Evolutionary conservation across 2,797 vertebrate genomes (phyloP), one percentile per base, ranked within the genome.

Genomic region (Sphenopsis melanotis): DNA sequence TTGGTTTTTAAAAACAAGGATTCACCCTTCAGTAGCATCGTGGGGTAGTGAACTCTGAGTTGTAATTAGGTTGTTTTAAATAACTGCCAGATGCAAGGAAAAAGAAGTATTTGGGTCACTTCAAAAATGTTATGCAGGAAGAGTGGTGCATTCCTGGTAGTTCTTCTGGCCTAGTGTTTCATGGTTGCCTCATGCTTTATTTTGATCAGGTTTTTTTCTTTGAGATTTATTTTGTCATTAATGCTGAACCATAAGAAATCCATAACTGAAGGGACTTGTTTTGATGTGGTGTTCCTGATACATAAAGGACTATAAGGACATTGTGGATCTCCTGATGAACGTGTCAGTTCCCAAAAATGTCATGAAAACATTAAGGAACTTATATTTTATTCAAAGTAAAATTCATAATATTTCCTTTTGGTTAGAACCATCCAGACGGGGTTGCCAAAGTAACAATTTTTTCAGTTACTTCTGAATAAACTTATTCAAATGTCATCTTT

Each of bases 401-500:
- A 82, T 60, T 18, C 37, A 0, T 85, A 75, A 9, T 68, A 86
- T 68, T 86, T 93, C 87, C 87, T 90, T 64, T 80, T 61, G 93
- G 75, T 84, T 86, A 92, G 86, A 90, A 52, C 59, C 49, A 50
- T 94, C 49, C 87, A 93, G 72, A 72, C 3, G 27, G 39, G 92
- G 42, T 95, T 89, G 41, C 24, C 87, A 95, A 86, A 95, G 89
- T 84, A 95, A 87, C 49, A 47, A 1, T 32, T 55, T 80, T 91
- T 81, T 95, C 77, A 83, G 30, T 69, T 87, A 79, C 8, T 87
- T 90, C 63, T 79, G 91, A 96, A 94, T 93, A 92, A 79, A 83
- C 80, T 80, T 95, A 69, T n/a, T 65, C 78, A 84, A 95, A 87
- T 93, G 92, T 91, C 82, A 87, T 97, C 90, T 47, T 91, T 90